phyloP scores from a whole-genome alignment of 2,888 invertebrate genomes.

The Protodeltote pygarga region DNA sequence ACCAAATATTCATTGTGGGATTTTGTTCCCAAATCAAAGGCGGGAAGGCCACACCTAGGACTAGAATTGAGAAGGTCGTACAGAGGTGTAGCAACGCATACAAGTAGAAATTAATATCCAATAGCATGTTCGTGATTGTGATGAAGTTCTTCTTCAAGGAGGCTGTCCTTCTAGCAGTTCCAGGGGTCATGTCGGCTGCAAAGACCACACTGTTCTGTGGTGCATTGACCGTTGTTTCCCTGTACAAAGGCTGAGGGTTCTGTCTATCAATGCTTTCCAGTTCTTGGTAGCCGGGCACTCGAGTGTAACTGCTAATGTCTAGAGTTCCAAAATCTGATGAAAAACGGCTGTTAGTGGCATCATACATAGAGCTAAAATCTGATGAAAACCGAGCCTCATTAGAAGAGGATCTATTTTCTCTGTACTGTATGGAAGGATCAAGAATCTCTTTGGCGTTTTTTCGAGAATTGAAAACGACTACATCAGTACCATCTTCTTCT shows the following conservation, averaged over 20 bases:
- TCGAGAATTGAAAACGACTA: conserved; percentile 77
- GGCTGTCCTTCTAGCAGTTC: conserved; percentile 77
- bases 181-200: conserved; percentile 71
- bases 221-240: conserved; percentile 84
- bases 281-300: conserved; percentile 74
- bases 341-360: conserved; percentile 50
- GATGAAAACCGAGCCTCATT: conserved; percentile 67
- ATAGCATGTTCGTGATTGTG: conserved; percentile 74
- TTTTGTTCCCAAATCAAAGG: conserved; percentile 81
- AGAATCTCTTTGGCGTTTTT: conserved; percentile 74
- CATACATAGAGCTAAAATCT: conserved; percentile 67
- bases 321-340: conserved; percentile 59
- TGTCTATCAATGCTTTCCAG: conserved; percentile 77
- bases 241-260: conserved; percentile 84
- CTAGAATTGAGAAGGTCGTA: conserved; percentile 83
- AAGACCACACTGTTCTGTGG: conserved; percentile 70
- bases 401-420: conserved; percentile 58
- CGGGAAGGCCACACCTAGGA: conserved; percentile 85
- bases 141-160: conserved; percentile 79
- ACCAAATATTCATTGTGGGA: conserved; percentile 75
- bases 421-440: conserved; percentile 69
- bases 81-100: conserved; percentile 84
- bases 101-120: conserved; percentile 84
- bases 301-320: conserved; percentile 63
- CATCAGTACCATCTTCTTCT: conserved; percentile 75